phyloP scores from a whole-genome alignment of 2,888 invertebrate genomes.

The Aphidoletes aphidimyza region DNA sequence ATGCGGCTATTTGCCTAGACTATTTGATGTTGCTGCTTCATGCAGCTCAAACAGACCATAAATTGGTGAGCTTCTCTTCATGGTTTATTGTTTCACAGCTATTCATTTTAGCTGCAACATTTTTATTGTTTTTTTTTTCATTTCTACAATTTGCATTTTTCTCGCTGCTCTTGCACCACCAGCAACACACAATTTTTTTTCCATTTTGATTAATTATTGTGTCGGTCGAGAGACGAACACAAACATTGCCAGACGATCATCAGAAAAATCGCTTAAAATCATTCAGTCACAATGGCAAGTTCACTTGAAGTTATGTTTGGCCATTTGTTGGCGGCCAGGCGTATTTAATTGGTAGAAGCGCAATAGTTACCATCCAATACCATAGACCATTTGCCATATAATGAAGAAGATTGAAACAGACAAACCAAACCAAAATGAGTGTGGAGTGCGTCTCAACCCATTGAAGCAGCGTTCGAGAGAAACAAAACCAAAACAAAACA shows the following conservation, averaged over 20 bases:
- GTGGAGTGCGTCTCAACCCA: too few species aligned
- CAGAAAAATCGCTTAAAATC: too few species aligned
- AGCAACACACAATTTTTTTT: neutral
- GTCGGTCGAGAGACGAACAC: neutral
- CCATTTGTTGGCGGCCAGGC: too few species aligned
- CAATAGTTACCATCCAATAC: neutral
- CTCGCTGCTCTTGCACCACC: neutral
- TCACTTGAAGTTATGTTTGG: too few species aligned
- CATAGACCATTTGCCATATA: neutral
- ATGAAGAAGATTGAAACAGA: too few species aligned
- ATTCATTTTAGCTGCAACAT: neutral
- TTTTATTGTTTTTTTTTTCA: conserved; percentile 9
- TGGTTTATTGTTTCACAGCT: neutral
- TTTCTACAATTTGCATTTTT: conserved; percentile 13
- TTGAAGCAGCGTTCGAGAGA: too few species aligned
- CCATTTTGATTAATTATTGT: conserved; percentile 23
- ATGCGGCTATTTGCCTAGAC: too few species aligned
- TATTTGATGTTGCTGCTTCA: neutral
- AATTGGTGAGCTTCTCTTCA: neutral
- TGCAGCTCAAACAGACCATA: neutral
- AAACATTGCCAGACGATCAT: neutral
- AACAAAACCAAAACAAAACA: too few species aligned
- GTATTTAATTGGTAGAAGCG: too few species aligned
- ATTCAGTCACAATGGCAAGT: too few species aligned
- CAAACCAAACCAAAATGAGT: too few species aligned